A percentile compares a stretch with the other conserved stretches of the same genome.
These are phyloP conservation scores for Dryocosmus kuriphilus DNA, from an alignment of 2,888 invertebrate genomes.

Conservation along the genomic window DNA sequence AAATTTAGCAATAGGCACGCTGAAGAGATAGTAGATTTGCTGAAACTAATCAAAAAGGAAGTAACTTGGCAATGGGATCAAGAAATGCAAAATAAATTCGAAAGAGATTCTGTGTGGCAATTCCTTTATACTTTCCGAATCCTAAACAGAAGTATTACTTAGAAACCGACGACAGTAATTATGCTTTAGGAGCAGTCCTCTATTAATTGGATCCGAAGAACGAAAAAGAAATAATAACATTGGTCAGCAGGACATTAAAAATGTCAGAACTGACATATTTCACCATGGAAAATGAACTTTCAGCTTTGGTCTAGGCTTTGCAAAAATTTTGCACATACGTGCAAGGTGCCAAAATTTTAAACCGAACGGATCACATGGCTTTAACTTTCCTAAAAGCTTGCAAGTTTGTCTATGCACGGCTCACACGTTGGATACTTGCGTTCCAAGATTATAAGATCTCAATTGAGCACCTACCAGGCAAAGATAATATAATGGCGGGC, in stretches of 20 bases:
- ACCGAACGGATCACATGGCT: too few species aligned
- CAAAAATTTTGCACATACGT: too few species aligned
- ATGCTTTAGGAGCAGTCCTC: too few species aligned
- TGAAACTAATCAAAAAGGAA: slow-evolving; percentile 46
- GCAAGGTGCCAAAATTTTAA: too few species aligned
- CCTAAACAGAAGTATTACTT: slow-evolving; percentile 46
- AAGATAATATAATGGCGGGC: too few species aligned
- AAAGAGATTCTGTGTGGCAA: too few species aligned
- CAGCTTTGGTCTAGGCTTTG: too few species aligned
- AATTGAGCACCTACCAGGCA: too few species aligned
- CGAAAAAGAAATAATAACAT: slow-evolving; percentile 52
- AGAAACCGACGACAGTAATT: slow-evolving; percentile 52
- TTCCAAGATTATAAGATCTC: slow-evolving; percentile 62
- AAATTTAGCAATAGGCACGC: too few species aligned
- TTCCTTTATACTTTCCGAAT: too few species aligned
- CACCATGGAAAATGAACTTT: slow-evolving; percentile 47
- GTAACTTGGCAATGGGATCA: slow-evolving; percentile 48
- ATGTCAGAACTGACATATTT: slow-evolving; percentile 47
- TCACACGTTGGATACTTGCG: slow-evolving; percentile 62
- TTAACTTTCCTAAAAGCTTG: too few species aligned
- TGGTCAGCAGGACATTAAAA: slow-evolving; percentile 54
- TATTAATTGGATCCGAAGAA: slow-evolving; percentile 24
- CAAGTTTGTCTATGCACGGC: slow-evolving; percentile 50
- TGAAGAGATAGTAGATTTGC: slow-evolving; percentile 45
- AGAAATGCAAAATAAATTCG: too few species aligned